A percentile compares a stretch with the other conserved stretches of the same genome.
Conservation (phyloP, 2,797 vertebrate species). For the Schizopygopsis malacanthus region DNA sequence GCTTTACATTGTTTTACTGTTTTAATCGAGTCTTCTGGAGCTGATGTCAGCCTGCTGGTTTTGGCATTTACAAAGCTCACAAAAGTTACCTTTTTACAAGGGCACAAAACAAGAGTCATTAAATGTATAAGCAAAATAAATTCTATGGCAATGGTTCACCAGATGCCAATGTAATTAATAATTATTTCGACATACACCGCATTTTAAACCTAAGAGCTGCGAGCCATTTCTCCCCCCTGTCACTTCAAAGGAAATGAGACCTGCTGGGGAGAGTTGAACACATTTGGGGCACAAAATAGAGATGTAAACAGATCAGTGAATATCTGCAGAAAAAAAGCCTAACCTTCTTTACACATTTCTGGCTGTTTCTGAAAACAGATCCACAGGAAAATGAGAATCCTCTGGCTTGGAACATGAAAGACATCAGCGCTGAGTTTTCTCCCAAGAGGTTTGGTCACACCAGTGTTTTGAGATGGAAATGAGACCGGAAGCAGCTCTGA, state of each 20-base stretch:
- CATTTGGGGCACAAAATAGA: slow-evolving; percentile 25
- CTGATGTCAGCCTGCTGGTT: slow-evolving; percentile 29
- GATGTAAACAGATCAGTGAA: slow-evolving; percentile 33
- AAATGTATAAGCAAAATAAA: background rate
- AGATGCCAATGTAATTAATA: background rate
- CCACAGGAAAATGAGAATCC: slow-evolving; percentile 59
- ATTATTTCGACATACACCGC: background rate
- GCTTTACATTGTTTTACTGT: slow-evolving; percentile 34
- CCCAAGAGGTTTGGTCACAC: slow-evolving; percentile 64
- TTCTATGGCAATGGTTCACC: background rate
- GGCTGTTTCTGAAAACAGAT: slow-evolving; percentile 51
- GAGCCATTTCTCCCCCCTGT: background rate
- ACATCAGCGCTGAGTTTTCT: slow-evolving; percentile 68
- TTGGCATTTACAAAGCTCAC: slow-evolving; percentile 32
- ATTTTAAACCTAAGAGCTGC: background rate
- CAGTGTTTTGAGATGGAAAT: slow-evolving; percentile 46
- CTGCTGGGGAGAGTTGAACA: slow-evolving; percentile 15
- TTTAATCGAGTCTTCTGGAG: slow-evolving; percentile 16
- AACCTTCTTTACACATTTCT: slow-evolving; percentile 50
- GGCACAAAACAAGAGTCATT: slow-evolving; percentile 3
- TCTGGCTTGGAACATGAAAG: slow-evolving; percentile 71
- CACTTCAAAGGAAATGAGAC: slow-evolving; percentile 19
- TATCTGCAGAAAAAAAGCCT: slow-evolving; percentile 44
- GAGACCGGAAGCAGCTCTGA: slow-evolving; percentile 30
- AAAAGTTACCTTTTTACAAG: slow-evolving; percentile 1